phyloP scores from a whole-genome alignment of 1,140 invertebrate genomes.

The Tetramorium simillimum region DNA sequence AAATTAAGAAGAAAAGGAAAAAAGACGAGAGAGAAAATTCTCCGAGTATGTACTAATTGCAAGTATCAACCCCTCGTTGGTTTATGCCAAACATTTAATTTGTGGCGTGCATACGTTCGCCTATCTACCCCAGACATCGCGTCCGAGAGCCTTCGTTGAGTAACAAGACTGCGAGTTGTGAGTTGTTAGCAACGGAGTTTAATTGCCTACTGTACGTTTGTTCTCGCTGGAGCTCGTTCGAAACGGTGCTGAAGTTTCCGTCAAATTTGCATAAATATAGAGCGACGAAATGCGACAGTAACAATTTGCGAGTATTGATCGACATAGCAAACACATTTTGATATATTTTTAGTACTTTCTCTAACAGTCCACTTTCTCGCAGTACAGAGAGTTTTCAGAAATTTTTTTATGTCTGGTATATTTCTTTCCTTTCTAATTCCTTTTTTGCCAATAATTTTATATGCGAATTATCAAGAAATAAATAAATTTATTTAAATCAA shows the following conservation, averaged over 20 bases:
- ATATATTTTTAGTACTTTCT: not conserved
- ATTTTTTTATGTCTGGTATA: not conserved
- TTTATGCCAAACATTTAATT: conserved; percentile 62
- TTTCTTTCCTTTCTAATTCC: not conserved
- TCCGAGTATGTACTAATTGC: conserved; percentile 41
- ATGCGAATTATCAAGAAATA: not conserved
- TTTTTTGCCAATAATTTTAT: not conserved
- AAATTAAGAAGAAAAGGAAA: conserved; percentile 3
- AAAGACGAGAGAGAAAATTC: conserved; percentile 18
- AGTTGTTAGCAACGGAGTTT: conserved; percentile 57
- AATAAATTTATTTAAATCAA: not conserved
- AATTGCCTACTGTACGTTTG: conserved; percentile 43
- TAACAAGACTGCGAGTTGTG: conserved; percentile 55
- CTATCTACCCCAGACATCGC: conserved; percentile 61
- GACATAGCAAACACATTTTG: not conserved
- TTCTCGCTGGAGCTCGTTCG: conserved; percentile 33
- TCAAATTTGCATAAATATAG: conserved; percentile 42
- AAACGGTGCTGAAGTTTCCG: conserved; percentile 15
- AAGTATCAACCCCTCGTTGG: conserved; percentile 61
- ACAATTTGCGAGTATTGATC: not conserved
- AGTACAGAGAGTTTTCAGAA: not conserved
- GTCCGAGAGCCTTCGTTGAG: conserved; percentile 38
- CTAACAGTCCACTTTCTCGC: not conserved
- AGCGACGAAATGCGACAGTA: not conserved
- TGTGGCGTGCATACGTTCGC: conserved; percentile 54